Evolutionary conservation across 2,888 invertebrate species (phyloP).

Genomic region (Orthonychiurus folsomi): DNA sequence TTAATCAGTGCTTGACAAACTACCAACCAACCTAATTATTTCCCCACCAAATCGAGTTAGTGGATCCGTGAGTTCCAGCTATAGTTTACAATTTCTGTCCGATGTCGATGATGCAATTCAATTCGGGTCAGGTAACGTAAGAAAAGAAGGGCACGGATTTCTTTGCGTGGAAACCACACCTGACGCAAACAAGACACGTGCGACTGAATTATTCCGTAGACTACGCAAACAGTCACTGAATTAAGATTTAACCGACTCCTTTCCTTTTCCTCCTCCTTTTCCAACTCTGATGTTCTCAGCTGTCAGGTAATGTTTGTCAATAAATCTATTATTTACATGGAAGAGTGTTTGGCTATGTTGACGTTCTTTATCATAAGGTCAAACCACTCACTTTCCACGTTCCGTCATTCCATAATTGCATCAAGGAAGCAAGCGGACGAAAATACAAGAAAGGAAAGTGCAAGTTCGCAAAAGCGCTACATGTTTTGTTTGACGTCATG

Average conservation of each 20-base stretch:
- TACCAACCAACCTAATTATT: no score
- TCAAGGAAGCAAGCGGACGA: not conserved
- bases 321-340: not conserved
- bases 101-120: no score
- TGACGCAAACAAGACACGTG: not conserved
- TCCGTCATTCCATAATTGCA: not conserved
- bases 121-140: no score
- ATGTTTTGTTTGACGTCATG: not conserved
- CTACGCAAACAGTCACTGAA: no score
- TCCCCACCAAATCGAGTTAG: no score
- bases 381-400: not conserved
- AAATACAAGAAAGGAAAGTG: not conserved
- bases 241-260: no score
- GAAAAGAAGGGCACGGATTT: not conserved
- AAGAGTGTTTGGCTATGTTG: not conserved
- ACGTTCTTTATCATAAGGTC: not conserved
- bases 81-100: no score
- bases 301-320: not conserved
- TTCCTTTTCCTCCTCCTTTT: no score
- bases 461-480: not conserved
- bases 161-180: not conserved
- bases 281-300: not conserved
- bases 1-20: no score
- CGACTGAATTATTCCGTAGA: not conserved
- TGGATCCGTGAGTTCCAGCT: no score